Evolutionary conservation across 2,113 vertebrate species (phyloP).

Genomic region (Spermophilus dauricus): DNA sequence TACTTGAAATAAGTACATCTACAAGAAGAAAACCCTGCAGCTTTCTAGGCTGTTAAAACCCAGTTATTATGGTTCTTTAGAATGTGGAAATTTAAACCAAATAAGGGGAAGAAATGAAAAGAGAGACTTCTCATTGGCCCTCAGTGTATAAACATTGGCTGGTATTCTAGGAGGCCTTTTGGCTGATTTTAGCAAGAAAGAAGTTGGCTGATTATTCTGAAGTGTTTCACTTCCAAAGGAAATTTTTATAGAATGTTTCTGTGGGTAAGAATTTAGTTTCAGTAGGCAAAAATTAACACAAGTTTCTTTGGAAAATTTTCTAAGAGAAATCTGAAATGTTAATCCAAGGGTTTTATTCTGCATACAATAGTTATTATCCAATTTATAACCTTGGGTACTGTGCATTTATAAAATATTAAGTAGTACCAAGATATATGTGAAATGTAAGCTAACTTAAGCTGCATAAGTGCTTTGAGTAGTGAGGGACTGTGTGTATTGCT

Average conservation of each 20-base stretch:
- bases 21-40: neutral
- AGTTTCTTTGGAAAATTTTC: neutral
- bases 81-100: neutral
- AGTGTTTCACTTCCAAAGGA: slow-evolving; percentile 61
- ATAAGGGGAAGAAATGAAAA: slow-evolving; percentile 20
- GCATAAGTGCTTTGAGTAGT: neutral
- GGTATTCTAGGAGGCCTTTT: slow-evolving; percentile 64
- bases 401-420: neutral
- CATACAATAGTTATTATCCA: neutral
- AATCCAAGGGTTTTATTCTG: neutral
- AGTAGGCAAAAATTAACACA: neutral
- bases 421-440: neutral
- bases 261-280: slow-evolving; percentile 46
- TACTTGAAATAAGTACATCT: neutral
- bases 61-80: neutral
- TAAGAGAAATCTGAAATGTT: neutral
- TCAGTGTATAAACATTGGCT: slow-evolving; percentile 75
- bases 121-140: slow-evolving; percentile 30
- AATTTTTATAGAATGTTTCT: slow-evolving; percentile 66
- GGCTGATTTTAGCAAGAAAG: slow-evolving; percentile 67
- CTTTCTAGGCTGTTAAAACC: neutral
- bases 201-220: slow-evolving; percentile 76
- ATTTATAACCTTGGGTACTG: neutral
- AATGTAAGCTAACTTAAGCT: neutral
- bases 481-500: rapidly evolving